Evolutionary conservation across 1,140 invertebrate species (phyloP).

Genomic region (Hetaerina americana): DNA sequence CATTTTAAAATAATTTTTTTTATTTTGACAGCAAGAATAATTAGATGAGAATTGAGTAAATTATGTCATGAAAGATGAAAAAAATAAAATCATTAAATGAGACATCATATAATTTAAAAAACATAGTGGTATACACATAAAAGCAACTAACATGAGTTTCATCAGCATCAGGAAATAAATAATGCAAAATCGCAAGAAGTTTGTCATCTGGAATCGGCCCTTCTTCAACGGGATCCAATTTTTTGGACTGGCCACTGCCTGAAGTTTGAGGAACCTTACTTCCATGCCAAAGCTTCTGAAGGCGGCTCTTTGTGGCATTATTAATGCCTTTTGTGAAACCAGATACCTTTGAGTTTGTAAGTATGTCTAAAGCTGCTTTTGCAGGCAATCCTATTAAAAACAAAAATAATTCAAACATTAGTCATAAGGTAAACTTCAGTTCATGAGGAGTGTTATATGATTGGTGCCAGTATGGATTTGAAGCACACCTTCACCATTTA

Average conservation of each 20-base stretch:
- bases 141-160: conserved; percentile 36
- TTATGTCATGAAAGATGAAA: not conserved
- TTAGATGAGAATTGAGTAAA: not conserved
- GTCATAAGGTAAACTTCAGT: not conserved
- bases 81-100: not conserved
- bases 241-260: not conserved
- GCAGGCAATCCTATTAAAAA: conserved; percentile 4
- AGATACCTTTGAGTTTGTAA: conserved; percentile 43
- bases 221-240: conserved; percentile 23
- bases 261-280: not conserved
- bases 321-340: conserved; percentile 36
- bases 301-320: conserved; percentile 28
- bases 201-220: conserved; percentile 63
- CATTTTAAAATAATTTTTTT: not conserved
- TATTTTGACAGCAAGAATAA: not conserved
- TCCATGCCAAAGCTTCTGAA: not conserved
- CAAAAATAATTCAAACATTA: conserved; percentile 1
- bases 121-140: not conserved
- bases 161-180: conserved; percentile 80
- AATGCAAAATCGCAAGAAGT: conserved; percentile 65
- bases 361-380: conserved; percentile 26
- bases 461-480: no score
- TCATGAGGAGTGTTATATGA: no score
- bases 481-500: no score
- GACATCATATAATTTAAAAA: not conserved